Evolutionary conservation across 2,888 invertebrate genomes (phyloP), one percentile per base, ranked within the genome.

Genomic region (Cacoxenus indagator): DNA sequence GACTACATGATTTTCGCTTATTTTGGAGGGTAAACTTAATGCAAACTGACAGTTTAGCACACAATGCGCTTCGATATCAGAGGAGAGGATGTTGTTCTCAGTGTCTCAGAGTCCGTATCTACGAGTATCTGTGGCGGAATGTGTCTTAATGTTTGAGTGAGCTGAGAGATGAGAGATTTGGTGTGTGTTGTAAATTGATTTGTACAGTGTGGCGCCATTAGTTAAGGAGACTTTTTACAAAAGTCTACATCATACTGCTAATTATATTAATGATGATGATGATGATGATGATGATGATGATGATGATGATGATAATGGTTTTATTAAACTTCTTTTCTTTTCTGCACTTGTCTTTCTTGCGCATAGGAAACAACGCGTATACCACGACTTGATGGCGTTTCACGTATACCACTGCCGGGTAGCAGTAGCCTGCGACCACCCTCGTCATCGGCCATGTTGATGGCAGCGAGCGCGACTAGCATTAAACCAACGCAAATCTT

Each of bases 281-380:
- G 24, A 19, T 51, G 17, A 51, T 37, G 14, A 37, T 37, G 37
- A 37, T 37, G 14, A 37, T 37, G 2, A 48, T 48, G 8, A 48
- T 8, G 48, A 48, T 19, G 48, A 17, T 19, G 48, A 48, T 48
- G 48, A 48, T 48, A 17, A 22, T 14, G 48, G 5, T 19, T 5
- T 4, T 48, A 57, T 27, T 29, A 19, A 31, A 27, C 4, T n/a
- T 59, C 55, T 11, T 55, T 1, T 37, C 37, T 37, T 37, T 2
- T 14, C 14, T 57, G 29, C n/a, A 48, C 48, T 9, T 57, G 3
- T 57, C 3, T 5, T 29, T 22, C 45, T 45, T 65, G 1, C 17
- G 14, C 37, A 37, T 14, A 88, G 88, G 88, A 88, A 78, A 76
- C 86, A 48, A 83, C 88, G 0, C 85, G 86, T 67, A 86, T 88